A percentile compares a stretch with the other conserved stretches of the same genome.
These are phyloP conservation scores for Cinara cedri DNA, from an alignment of 2,888 invertebrate species.

Conservation along the genomic window DNA sequence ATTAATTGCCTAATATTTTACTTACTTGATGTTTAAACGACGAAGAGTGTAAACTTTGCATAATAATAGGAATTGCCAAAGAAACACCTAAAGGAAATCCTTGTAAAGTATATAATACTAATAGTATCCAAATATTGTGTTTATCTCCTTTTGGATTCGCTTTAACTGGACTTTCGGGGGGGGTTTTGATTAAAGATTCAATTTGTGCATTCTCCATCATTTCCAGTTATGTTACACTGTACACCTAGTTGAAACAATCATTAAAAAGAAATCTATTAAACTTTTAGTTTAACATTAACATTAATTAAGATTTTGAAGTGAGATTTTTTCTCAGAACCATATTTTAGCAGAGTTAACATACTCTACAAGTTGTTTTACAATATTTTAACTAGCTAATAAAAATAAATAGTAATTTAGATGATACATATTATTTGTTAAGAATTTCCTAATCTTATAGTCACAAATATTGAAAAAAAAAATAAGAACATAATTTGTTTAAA, in stretches of 20 bases:
- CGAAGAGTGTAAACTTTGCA: conserved; percentile 85
- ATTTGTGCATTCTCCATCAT: conserved; percentile 24
- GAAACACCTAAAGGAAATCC: conserved; percentile 94
- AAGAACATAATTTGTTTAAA: no score
- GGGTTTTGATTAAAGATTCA: conserved; percentile 32
- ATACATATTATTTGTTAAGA: no score
- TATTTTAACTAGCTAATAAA: no score
- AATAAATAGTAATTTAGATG: no score
- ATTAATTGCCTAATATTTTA: neutral
- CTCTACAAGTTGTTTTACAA: no score
- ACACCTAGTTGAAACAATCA: neutral
- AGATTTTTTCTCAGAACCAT: no score
- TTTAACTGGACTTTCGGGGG: neutral
- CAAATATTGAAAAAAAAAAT: no score
- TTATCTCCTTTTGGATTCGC: conserved; percentile 69
- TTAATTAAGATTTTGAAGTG: no score
- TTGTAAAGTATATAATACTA: conserved; percentile 92
- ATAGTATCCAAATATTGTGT: conserved; percentile 81
- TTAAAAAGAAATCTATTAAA: no score
- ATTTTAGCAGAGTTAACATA: no score
- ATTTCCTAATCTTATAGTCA: no score
- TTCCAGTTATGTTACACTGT: neutral
- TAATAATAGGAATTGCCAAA: conserved; percentile 91
- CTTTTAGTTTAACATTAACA: no score
- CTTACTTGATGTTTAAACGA: conserved; percentile 89